Evolutionary conservation across 1,140 invertebrate species (phyloP).

Genomic region (Cardiocondyla obscurior): DNA sequence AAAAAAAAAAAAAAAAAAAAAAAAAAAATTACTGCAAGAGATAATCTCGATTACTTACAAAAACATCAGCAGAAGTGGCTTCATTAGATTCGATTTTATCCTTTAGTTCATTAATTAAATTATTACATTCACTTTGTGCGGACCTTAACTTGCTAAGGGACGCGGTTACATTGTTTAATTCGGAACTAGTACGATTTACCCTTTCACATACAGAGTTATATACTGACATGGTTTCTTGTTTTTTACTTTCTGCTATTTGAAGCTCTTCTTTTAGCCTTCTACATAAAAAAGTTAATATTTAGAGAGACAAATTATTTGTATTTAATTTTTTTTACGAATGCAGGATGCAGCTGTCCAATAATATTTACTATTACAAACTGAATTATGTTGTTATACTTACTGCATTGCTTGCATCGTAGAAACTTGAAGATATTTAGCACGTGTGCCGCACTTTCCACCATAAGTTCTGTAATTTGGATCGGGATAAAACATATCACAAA

Average conservation of each 20-base stretch:
- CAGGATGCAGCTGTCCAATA: background rate
- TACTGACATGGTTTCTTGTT: background rate
- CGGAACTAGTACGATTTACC: slow-evolving; percentile 58
- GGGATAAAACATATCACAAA: slow-evolving; percentile 86
- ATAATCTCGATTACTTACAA: slow-evolving; percentile 76
- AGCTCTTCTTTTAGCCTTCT: slow-evolving; percentile 76
- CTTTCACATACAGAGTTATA: slow-evolving; percentile 66
- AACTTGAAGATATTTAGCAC: slow-evolving; percentile 86
- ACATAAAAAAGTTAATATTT: background rate
- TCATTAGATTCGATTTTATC: slow-evolving; percentile 76
- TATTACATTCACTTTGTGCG: slow-evolving; percentile 68
- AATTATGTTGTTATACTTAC: slow-evolving; percentile 13
- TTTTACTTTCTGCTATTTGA: slow-evolving; percentile 54
- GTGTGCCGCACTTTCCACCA: slow-evolving; percentile 72
- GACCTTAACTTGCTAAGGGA: slow-evolving; percentile 59
- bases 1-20: slow-evolving; percentile 9
- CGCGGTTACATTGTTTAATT: slow-evolving; percentile 64
- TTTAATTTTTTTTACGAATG: slow-evolving; percentile 30
- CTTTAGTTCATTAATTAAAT: slow-evolving; percentile 78
- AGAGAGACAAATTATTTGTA: background rate
- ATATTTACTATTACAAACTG: slow-evolving; percentile 5
- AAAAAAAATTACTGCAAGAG: slow-evolving; percentile 61
- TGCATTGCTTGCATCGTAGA: slow-evolving; percentile 35
- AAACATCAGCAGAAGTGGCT: slow-evolving; percentile 68
- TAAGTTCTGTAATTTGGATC: slow-evolving; percentile 89